Evolutionary conservation across 2,113 vertebrate species (phyloP).

Genomic region (Castor canadensis): DNA sequence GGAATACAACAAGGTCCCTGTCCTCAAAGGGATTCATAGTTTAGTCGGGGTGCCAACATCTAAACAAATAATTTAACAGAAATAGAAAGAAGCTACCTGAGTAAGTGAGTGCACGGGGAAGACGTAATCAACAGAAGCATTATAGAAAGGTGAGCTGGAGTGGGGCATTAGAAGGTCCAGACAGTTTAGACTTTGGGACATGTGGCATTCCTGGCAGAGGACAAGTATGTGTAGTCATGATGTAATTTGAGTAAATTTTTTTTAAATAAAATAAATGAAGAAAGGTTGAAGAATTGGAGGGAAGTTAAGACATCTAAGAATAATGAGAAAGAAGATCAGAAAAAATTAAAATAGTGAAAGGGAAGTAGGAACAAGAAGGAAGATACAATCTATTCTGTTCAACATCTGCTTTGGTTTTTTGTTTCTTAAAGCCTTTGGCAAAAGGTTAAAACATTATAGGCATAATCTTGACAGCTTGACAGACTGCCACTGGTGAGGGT

Average conservation of each 20-base stretch:
- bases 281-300: slow-evolving; percentile 17
- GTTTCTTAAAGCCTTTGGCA: slow-evolving; percentile 8
- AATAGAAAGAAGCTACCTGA: not conserved
- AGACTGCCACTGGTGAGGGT: slow-evolving; percentile 42
- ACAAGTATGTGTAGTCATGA: not conserved
- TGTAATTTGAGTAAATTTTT: slow-evolving; percentile 43
- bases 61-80: not conserved
- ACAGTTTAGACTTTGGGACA: not conserved
- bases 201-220: not conserved
- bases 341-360: slow-evolving; percentile 16
- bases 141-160: not conserved
- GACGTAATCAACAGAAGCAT: not conserved
- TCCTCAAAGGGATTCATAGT: not conserved
- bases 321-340: not conserved
- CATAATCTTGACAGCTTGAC: slow-evolving; percentile 66
- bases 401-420: slow-evolving; percentile 67
- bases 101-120: not conserved
- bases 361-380: not conserved
- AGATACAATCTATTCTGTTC: not conserved
- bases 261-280: not conserved
- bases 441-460: slow-evolving; percentile 49
- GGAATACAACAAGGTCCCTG: not conserved
- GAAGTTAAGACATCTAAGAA: not conserved
- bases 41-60: not conserved
- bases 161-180: not conserved